Conservation (phyloP, 1,140 invertebrate genomes). For the Drosophila malerkotliana region DNA sequence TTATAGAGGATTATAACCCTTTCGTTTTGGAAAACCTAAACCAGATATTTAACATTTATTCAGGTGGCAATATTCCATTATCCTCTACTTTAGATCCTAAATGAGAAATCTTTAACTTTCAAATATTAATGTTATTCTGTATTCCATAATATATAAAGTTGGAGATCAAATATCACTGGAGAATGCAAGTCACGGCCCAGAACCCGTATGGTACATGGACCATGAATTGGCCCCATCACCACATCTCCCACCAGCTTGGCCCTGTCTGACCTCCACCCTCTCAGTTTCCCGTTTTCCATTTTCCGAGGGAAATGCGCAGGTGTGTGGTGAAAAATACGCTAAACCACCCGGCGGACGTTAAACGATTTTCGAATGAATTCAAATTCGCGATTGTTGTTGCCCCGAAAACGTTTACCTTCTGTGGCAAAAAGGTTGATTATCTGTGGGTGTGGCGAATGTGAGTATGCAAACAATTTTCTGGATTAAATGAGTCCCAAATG, state of each 20-base stretch:
- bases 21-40: no score
- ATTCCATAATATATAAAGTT: constrained; percentile 77
- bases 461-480: constrained; percentile 73
- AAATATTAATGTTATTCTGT: constrained; percentile 42
- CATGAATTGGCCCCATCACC: constrained; percentile 1
- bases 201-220: not conserved
- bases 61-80: not conserved
- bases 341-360: constrained; percentile 65
- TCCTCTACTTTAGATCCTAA: not conserved
- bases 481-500: constrained; percentile 80
- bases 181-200: constrained; percentile 63
- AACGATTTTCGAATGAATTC: constrained; percentile 80
- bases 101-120: not conserved
- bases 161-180: constrained; percentile 22
- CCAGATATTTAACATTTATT: not conserved
- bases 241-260: not conserved
- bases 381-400: constrained; percentile 72
- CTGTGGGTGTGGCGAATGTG: constrained; percentile 15
- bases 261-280: constrained; percentile 7
- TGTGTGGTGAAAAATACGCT: constrained; percentile 67
- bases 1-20: constrained; percentile 23
- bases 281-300: not conserved
- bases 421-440: constrained; percentile 27
- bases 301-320: constrained; percentile 67
- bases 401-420: constrained; percentile 20